Percentiles rank a stretch among this genome's conserved stretches.
These are phyloP conservation scores for Chelmon rostratus DNA, from an alignment of 2,797 vertebrate species.

Conservation along the genomic window DNA sequence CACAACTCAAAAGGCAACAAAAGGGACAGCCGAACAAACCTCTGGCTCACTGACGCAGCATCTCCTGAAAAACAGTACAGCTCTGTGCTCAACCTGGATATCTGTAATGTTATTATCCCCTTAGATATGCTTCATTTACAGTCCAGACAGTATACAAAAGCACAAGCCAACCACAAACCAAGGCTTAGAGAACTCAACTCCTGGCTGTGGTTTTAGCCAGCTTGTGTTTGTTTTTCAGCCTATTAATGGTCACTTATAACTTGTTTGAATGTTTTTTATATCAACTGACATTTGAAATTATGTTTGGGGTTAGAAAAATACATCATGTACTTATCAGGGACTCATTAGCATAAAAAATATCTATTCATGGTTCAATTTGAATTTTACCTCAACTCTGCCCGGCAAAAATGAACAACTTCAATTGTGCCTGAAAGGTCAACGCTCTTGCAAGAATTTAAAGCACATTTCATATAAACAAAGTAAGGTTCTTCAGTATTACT, in stretches of 20 bases:
- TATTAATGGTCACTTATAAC: constrained; percentile 26
- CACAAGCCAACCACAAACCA: constrained; percentile 27
- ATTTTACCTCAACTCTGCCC: background rate
- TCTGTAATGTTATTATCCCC: constrained; percentile 67
- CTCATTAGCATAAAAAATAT: background rate
- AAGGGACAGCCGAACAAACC: constrained; percentile 63
- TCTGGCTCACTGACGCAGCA: constrained; percentile 58
- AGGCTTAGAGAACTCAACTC: constrained; percentile 37
- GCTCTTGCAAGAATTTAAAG: constrained; percentile 2
- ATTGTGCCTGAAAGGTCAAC: constrained; percentile 3
- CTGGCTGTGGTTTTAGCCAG: constrained; percentile 45
- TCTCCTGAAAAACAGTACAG: constrained; percentile 61
- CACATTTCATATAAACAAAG: constrained; percentile 16
- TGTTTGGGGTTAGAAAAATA: constrained; percentile 36
- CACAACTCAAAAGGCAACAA: constrained; percentile 67
- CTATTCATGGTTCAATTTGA: background rate
- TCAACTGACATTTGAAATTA: constrained; percentile 9
- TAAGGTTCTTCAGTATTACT: background rate
- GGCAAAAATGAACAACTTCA: background rate
- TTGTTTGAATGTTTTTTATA: constrained; percentile 27
- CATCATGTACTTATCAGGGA: background rate
- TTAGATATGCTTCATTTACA: constrained; percentile 73
- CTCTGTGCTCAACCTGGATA: constrained; percentile 61
- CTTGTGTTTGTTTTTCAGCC: constrained; percentile 43
- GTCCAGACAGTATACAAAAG: constrained; percentile 55